These are phyloP conservation scores for Hyles euphorbiae DNA, from an alignment of 1,140 invertebrate species.

Conservation along the genomic window DNA sequence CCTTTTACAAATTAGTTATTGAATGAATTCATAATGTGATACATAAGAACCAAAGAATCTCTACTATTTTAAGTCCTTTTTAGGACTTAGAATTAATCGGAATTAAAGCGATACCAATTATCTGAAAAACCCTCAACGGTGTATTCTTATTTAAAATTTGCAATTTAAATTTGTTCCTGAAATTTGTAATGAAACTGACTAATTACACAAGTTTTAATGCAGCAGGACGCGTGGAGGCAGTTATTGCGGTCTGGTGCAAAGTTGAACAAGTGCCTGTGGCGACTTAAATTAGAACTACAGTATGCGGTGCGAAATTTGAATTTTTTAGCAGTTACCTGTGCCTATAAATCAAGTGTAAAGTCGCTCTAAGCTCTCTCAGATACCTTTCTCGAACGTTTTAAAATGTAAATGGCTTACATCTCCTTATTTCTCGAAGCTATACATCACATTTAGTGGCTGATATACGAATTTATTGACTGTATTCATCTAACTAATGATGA, in stretches of 20 bases:
- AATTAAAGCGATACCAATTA: too few relatives aligned
- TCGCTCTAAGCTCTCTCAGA: constrained; percentile 59
- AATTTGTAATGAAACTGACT: constrained; percentile 8
- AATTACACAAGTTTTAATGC: constrained; percentile 28
- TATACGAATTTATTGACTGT: neutral
- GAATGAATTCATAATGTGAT: too few relatives aligned
- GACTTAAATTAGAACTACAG: constrained; percentile 29
- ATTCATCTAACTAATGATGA: too few relatives aligned
- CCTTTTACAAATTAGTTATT: too few relatives aligned
- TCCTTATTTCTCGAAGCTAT: constrained; percentile 15
- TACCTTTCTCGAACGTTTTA: constrained; percentile 54
- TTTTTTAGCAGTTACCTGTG: constrained; percentile 69
- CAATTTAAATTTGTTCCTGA: too few relatives aligned
- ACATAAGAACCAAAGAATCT: too few relatives aligned
- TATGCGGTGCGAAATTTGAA: constrained; percentile 57
- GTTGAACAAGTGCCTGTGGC: constrained; percentile 27
- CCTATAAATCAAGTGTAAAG: constrained; percentile 69
- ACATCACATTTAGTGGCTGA: neutral
- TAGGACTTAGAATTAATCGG: too few relatives aligned
- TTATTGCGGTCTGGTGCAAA: constrained; percentile 46
- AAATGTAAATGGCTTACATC: constrained; percentile 64
- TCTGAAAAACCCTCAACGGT: neutral
- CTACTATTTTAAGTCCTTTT: too few relatives aligned
- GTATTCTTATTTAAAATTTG: constrained; percentile 6
- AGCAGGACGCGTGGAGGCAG: constrained; percentile 17